phyloP scores from a whole-genome alignment of 2,888 invertebrate species.

The Ichneumoninae sp. region DNA sequence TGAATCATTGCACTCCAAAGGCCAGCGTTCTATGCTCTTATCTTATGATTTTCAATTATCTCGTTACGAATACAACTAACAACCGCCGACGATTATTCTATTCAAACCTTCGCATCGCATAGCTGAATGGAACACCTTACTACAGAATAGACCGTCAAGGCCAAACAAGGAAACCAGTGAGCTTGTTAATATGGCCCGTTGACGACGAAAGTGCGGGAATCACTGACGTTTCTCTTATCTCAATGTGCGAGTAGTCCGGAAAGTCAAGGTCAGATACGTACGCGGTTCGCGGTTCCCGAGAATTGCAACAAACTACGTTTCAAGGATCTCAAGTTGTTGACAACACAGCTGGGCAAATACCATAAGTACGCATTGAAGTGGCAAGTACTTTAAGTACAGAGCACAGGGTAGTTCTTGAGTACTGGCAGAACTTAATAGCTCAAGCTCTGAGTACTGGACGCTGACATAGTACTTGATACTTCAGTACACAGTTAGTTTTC shows the following conservation, averaged over 20 bases:
- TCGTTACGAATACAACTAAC: background rate
- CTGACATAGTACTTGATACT: too few species aligned
- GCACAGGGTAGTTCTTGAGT: too few species aligned
- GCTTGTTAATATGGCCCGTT: conserved; percentile 1
- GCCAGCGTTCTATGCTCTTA: conserved; percentile 28
- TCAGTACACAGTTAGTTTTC: too few species aligned
- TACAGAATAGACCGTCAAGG: background rate
- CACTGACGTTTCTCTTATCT: conserved; percentile 44
- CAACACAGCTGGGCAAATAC: background rate
- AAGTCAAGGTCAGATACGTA: conserved; percentile 31
- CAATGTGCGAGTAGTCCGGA: background rate
- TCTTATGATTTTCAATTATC: background rate
- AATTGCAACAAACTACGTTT: background rate
- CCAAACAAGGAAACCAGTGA: background rate
- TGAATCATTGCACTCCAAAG: conserved; percentile 56
- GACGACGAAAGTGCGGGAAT: conserved; percentile 11
- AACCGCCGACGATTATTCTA: background rate
- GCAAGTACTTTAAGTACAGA: too few species aligned
- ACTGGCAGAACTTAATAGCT: too few species aligned
- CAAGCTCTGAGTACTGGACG: too few species aligned
- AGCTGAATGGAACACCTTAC: background rate
- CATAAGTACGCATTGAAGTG: too few species aligned
- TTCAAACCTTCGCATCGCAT: conserved; percentile 40
- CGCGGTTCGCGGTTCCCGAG: background rate
- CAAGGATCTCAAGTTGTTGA: conserved; percentile 27